Evolutionary conservation across 2,113 vertebrate species (phyloP), one percentile per base, ranked within the genome.

Genomic region (Speoplatyrhinus poulsoni): DNA sequence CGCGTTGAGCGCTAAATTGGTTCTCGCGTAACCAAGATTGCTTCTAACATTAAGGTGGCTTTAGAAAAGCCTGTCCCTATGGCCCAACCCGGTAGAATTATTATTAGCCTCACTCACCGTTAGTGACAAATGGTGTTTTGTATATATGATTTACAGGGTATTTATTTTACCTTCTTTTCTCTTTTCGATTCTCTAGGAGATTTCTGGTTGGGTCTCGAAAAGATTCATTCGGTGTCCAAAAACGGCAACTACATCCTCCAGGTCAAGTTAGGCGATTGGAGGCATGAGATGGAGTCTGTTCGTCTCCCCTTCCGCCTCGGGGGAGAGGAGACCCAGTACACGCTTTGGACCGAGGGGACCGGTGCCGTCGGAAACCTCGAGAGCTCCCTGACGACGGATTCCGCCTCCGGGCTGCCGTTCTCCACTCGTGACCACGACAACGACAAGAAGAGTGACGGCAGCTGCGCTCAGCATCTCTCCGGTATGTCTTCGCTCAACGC

Each of bases 181-280:
- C n/a, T 46, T 16, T 58, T 59, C 9, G 6, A 1, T 17, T 55
- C 63, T 87, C 47, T 62, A 99, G 97, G 96, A 6, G 96, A 99
- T 72, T 98, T 98, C 89, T 99, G 97, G 97, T 80, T 99, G 64
- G 97, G 97, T 46, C 83, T 99, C 53, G 93, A 97, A 75, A 97
- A 96, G 86, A 91, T 96, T 6, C 87, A 96, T 72, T 74, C 79
- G 41, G 83, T 98, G 13, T 76, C 90, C 9, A 92, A 93, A 70
- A 90, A 92, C 12, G 88, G 85, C 0, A 80, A 81, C 50, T 93
- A 94, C 76, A 72, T 91, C 15, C 91, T 99, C 41, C 80, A 91
- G 0, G 92, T 98, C 7, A 89, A 95, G 79, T 86, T 99, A 48
- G 87, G 92, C 12, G 96, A 99, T 84, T 98, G 96, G 96, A 90